Evolutionary conservation across 2,888 invertebrate species (phyloP).

Genomic region (Dasysyrphus tricinctus): DNA sequence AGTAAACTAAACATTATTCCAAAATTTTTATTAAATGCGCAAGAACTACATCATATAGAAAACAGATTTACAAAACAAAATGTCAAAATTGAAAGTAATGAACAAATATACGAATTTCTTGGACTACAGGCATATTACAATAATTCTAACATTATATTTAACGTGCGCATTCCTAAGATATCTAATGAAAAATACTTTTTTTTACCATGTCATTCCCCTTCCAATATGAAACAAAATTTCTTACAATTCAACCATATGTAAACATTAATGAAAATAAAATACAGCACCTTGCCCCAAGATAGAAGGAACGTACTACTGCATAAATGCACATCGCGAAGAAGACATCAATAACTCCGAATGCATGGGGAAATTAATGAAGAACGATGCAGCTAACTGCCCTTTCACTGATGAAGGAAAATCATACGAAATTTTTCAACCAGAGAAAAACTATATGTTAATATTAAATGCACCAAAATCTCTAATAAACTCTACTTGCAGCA

Average conservation of each 20-base stretch:
- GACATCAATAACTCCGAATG: neutral
- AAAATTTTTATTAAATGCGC: too few relatives aligned
- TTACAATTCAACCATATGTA: neutral
- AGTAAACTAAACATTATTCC: too few relatives aligned
- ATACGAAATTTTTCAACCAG: neutral
- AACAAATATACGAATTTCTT: too few relatives aligned
- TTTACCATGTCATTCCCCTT: too few relatives aligned
- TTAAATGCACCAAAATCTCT: neutral
- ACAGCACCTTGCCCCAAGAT: conserved; percentile 4
- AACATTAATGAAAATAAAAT: neutral
- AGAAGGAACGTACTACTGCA: neutral
- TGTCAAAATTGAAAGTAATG: too few relatives aligned
- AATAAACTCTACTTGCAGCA: conserved; percentile 1
- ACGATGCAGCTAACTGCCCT: neutral
- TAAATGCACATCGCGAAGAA: neutral
- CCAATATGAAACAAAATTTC: too few relatives aligned
- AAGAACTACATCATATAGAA: too few relatives aligned
- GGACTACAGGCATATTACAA: too few relatives aligned
- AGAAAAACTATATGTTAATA: neutral
- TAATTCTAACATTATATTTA: too few relatives aligned
- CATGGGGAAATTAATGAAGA: neutral
- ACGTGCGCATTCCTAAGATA: too few relatives aligned
- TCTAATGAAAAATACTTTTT: too few relatives aligned
- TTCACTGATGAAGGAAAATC: neutral
- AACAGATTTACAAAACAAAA: too few relatives aligned